Base-by-base conservation (phyloP, 1,140 invertebrate genomes). In the Papilio aristodemus region DNA sequence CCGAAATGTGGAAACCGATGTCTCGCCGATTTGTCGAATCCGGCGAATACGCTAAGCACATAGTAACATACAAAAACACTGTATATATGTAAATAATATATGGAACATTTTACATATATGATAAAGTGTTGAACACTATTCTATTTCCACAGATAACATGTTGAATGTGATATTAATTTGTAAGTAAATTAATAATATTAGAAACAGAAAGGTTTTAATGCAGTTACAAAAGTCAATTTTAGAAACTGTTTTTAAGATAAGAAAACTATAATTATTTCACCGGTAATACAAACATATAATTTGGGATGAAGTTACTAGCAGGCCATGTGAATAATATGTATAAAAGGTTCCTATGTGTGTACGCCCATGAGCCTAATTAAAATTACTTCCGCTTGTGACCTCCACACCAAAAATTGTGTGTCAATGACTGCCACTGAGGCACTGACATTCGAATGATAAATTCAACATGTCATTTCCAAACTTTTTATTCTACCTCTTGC, bases 301-400 rank as follows among this genome's bases (percentile, higher is more conserved):
- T n/a, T n/a, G n/a, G 27, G 2, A 32, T 32, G 27, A 13, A 7
- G 7, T 43, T 43, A 6, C 41, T 39, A 8, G 37, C n/a, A 19
- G 1, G 17, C 11, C 4, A 27, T 17, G n/a, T 64, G 32, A 43
- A 64, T 64, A 32, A 27, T 32, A 17, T 17, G 0, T 10, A 50
- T 50, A 14, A 43, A 66, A 66, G 25, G 41, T 50, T 36, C 13
- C 25, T 36, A 46, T 36, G 41, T 50, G 11, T 50, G 46, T 50
- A 25, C 50, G 43, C 14, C 17, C 41, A 22, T 66, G 63, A 50
- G 43, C 32, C 63, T 66, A 66, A 66, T 66, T 66, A 66, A 66
- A 66, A 67, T 72, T 67, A 75, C 73, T 78, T 79, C 75, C 79
- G 73, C 60, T 27, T 57, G 54, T 78, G 81, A 77, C 79, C 81